phyloP scores from a whole-genome alignment of 2,113 vertebrate genomes.

The Coryphaenoides rupestris region DNA sequence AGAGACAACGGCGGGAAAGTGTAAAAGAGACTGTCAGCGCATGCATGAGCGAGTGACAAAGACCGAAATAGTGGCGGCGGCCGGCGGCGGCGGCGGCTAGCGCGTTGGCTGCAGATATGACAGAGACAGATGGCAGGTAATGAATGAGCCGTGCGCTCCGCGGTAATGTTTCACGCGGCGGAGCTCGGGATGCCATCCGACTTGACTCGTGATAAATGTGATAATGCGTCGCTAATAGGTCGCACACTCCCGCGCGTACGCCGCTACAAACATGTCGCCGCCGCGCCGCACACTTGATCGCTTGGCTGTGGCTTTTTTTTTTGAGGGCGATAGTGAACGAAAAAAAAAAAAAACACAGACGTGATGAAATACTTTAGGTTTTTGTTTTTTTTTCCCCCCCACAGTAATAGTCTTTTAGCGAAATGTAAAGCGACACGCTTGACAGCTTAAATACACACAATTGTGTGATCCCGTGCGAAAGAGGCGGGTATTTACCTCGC shows the following conservation, averaged over 20 bases:
- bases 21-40: neutral
- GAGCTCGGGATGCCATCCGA: constrained; percentile 19
- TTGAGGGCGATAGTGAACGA: neutral
- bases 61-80: constrained; percentile 34
- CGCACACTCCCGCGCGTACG: neutral
- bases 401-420: too few species aligned
- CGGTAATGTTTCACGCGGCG: constrained; percentile 33
- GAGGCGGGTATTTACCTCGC: too few species aligned
- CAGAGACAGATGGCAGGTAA: constrained; percentile 23
- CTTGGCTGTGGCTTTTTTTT: too few species aligned
- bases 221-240: constrained; percentile 21
- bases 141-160: constrained; percentile 13
- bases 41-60: constrained; percentile 5
- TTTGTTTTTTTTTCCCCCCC: too few species aligned
- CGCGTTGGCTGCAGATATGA: constrained; percentile 1
- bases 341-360: neutral
- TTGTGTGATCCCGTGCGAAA: too few species aligned
- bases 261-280: neutral
- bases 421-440: too few species aligned
- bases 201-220: constrained; percentile 21
- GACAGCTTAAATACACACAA: too few species aligned
- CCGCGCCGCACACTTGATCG: neutral
- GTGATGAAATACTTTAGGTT: too few species aligned
- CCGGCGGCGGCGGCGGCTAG: too few species aligned
- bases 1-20: neutral